Base-by-base conservation (phyloP, 2,888 invertebrate species). In the Tridacna crocea region DNA sequence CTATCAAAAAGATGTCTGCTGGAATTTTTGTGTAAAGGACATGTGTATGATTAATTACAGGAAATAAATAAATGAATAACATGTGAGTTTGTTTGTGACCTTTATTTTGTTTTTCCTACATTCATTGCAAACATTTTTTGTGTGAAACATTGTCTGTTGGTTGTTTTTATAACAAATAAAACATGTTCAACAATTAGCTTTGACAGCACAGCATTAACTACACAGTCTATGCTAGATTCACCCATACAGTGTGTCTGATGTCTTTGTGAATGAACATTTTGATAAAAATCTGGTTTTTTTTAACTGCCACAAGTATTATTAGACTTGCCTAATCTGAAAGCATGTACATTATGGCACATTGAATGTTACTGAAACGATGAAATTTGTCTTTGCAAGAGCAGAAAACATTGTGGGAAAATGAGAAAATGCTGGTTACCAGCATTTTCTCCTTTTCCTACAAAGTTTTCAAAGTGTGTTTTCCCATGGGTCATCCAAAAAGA, bases 31-130 rank as follows among this genome's bases (percentile, higher is more conserved):
- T 36, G 36, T 36, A 36, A 36, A 36, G n/a, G n/a, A 36, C 36
- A 10, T 55, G 55, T 55, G 55, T 6, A 55, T 55, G 55, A 55
- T 19, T 6, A 55, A 55, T 55, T 55, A 55, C 55, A 15, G 55
- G 19, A 55, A 22, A 63, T 26, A 12, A 63, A 63, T 13, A 63
- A 17, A 63, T 63, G 22, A 63, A 22, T 15, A 3, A 17, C 19
- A 3, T 11, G 8, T 10, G 15, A 63, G 26, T 51, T 72, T 24
- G 17, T 55, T 72, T 72, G 72, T 72, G 72, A 72, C 27, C 17
- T 72, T 72, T 72, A 75, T 75, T 72, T 72, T 70, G 22, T 70
- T 51, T 24, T 75, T 47, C 58, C 75, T 75, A 75, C 75, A 75
- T 47, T 75, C 22, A 63, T 75, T 75, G 72, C 72, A 72, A 72